These are phyloP conservation scores for Schizaphis graminum DNA, from an alignment of 2,888 invertebrate species.

Conservation along the genomic window DNA sequence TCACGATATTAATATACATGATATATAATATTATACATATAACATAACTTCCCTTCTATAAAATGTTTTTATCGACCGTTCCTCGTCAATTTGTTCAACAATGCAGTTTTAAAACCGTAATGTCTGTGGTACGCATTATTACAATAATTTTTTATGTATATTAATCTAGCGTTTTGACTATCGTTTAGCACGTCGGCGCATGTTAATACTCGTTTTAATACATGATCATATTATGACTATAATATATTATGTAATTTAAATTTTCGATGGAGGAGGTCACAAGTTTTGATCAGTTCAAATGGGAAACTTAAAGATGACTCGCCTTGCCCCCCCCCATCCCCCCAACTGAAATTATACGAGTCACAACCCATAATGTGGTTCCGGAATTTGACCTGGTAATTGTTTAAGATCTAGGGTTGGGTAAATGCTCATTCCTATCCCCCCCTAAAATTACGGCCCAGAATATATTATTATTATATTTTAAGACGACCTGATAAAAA, in stretches of 20 bases:
- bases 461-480: neutral
- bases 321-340: too few relatives aligned
- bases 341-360: too few relatives aligned
- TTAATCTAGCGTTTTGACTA: neutral
- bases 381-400: too few relatives aligned
- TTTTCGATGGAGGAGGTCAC: too few relatives aligned
- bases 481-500: neutral
- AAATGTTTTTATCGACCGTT: neutral
- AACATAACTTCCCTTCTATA: neutral
- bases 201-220: neutral
- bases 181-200: neutral
- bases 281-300: too few relatives aligned
- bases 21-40: neutral
- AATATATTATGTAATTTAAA: too few relatives aligned
- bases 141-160: neutral
- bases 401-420: too few relatives aligned
- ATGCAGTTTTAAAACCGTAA: neutral
- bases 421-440: too few relatives aligned
- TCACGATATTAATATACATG: neutral
- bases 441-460: too few relatives aligned
- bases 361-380: too few relatives aligned
- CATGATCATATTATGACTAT: neutral
- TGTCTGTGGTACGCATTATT: neutral
- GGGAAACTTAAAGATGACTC: too few relatives aligned
- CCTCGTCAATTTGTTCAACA: neutral